These are phyloP conservation scores for Tor tambroides DNA, from an alignment of 2,113 vertebrate genomes.

Conservation along the genomic window DNA sequence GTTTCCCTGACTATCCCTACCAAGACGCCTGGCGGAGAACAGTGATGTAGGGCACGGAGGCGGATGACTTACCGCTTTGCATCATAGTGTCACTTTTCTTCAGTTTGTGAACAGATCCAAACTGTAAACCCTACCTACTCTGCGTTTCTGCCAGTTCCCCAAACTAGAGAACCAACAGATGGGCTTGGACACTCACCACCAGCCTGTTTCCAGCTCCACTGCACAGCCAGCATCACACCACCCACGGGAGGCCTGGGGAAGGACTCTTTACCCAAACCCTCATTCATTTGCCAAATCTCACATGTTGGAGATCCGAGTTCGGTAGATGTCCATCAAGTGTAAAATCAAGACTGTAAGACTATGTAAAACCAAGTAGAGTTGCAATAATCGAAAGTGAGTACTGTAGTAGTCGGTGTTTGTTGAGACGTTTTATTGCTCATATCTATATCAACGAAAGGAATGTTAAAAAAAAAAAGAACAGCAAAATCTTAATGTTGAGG, in stretches of 20 bases:
- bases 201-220: slow-evolving; percentile 52
- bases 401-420: slow-evolving; percentile 68
- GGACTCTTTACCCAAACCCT: slow-evolving; percentile 44
- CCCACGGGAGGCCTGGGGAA: slow-evolving; percentile 22
- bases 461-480: slow-evolving; percentile 53
- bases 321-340: slow-evolving; percentile 59
- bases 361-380: slow-evolving; percentile 69
- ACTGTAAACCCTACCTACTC: slow-evolving; percentile 56
- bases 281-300: slow-evolving; percentile 60
- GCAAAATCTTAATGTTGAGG: slow-evolving; percentile 44
- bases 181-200: slow-evolving; percentile 58
- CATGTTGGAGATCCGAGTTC: slow-evolving; percentile 61
- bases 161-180: slow-evolving; percentile 57
- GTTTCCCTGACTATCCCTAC: background rate
- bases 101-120: slow-evolving; percentile 42
- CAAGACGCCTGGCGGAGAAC: background rate
- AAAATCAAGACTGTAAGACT: slow-evolving; percentile 70
- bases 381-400: slow-evolving; percentile 74
- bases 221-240: slow-evolving; percentile 24
- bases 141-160: slow-evolving; percentile 62
- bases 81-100: slow-evolving; percentile 14
- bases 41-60: background rate
- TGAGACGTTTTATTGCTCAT: slow-evolving; percentile 54
- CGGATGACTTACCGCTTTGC: background rate
- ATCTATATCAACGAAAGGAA: slow-evolving; percentile 55